phyloP scores from a whole-genome alignment of 2,888 invertebrate species.

The Lingula anatina region DNA sequence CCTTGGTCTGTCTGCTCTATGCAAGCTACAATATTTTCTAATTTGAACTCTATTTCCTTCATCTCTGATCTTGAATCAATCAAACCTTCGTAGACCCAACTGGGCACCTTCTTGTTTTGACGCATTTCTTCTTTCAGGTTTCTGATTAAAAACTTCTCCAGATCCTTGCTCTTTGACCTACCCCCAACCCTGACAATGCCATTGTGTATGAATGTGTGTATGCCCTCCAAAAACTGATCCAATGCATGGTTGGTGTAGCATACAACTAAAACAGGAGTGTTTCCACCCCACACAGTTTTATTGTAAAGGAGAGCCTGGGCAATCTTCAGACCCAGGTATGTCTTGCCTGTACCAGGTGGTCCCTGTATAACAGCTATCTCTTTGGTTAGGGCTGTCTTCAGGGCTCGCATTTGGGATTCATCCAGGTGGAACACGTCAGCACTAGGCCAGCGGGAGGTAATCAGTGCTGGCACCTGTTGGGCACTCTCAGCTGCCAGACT shows the following conservation, averaged over 20 bases:
- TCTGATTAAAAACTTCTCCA: slow-evolving; percentile 6
- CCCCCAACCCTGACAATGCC: slow-evolving; percentile 67
- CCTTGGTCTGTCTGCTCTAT: not conserved
- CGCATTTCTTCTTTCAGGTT: slow-evolving; percentile 1
- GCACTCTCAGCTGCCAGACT: not conserved
- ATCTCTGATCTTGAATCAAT: not conserved
- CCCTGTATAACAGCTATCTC: slow-evolving; percentile 54
- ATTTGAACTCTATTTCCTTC: not conserved
- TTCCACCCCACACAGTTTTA: slow-evolving; percentile 43
- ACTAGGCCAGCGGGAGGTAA: slow-evolving; percentile 26
- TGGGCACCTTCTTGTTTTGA: not conserved
- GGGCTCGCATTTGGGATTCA: slow-evolving; percentile 35
- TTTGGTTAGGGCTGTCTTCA: slow-evolving; percentile 36
- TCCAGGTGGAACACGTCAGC: slow-evolving; percentile 27
- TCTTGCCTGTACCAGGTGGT: slow-evolving; percentile 85
- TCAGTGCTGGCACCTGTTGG: slow-evolving; percentile 3
- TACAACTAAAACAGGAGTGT: slow-evolving; percentile 66
- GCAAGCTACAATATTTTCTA: not conserved
- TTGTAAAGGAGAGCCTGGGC: slow-evolving; percentile 63
- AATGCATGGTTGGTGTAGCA: slow-evolving; percentile 83
- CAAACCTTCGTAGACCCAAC: not conserved
- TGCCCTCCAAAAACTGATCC: slow-evolving; percentile 74
- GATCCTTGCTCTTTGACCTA: slow-evolving; percentile 59
- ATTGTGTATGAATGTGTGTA: slow-evolving; percentile 4
- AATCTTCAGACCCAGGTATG: slow-evolving; percentile 72